These are phyloP conservation scores for Brachionus rotundiformis DNA, from an alignment of 1,140 invertebrate genomes.

Conservation along the genomic window DNA sequence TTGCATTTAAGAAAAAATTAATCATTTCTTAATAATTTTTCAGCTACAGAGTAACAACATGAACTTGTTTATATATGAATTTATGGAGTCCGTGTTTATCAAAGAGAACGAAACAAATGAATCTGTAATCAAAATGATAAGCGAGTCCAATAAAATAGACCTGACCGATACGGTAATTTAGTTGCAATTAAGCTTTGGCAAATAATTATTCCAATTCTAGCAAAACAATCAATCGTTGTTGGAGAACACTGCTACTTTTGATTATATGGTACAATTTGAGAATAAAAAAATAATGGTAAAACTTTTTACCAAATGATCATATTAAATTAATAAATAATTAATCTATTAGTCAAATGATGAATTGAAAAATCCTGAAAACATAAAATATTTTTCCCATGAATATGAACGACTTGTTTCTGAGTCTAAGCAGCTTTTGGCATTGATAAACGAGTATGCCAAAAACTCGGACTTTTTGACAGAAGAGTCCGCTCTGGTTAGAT, in stretches of 20 bases:
- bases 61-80: conserved; percentile 22
- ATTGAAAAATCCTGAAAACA: background rate
- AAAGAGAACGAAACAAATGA: conserved; percentile 23
- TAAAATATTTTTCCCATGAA: conserved; percentile 23
- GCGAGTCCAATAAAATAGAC: background rate
- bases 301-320: too few relatives aligned
- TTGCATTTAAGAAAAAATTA: background rate
- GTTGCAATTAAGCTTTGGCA: too few relatives aligned
- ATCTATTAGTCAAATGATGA: background rate
- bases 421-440: background rate
- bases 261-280: conserved; percentile 26
- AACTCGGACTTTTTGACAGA: background rate
- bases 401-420: background rate
- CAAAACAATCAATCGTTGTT: background rate
- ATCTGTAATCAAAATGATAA: background rate
- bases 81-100: background rate
- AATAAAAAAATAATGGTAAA: background rate
- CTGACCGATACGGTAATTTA: background rate
- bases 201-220: background rate
- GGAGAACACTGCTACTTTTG: conserved; percentile 3
- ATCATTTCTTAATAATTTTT: background rate
- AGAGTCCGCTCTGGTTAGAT: background rate
- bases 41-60: conserved; percentile 22
- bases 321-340: too few relatives aligned
- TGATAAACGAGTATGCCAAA: background rate